Evolutionary conservation across 2,888 invertebrate genomes (phyloP), one percentile per base, ranked within the genome.

Genomic region (Eurytoma adleriae): DNA sequence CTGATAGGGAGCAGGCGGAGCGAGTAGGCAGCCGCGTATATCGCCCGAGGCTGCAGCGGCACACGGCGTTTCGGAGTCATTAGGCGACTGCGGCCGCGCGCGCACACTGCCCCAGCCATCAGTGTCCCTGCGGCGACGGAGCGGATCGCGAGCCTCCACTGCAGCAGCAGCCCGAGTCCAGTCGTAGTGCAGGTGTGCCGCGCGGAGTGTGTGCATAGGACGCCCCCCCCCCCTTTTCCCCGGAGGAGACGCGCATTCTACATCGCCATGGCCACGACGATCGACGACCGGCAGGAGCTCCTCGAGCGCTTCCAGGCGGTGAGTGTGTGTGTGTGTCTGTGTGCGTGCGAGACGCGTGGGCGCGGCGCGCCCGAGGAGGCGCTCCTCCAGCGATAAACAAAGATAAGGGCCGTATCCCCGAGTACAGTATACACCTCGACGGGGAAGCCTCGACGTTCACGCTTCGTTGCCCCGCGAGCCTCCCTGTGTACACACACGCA

Each of bases 261-360:
- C n/a, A 3, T 59, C 71, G 77, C 76, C 88, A 90, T 90, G 90
- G 90, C 90, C 87, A 90, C 90, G 85, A 83, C 89, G 84, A 88
- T 89, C 85, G 90, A 90, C 87, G 90, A 90, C 87, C 90, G 89
- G 87, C 89, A 90, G 86, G 90, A 90, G 83, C 85, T 90, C 83
- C 85, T 90, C 81, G 89, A 90, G 83, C 88, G 90, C 78, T 90
- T 90, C 83, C 88, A 86, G 84, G 86, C 88, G 85, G 90, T 90
- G 82, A 89, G 89, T 88, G n/a, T 13, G 5, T 88, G n/a, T 13
- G 5, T 52, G 1, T 40, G 10, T 40, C n/a, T 48, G 0, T 40
- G 2, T n/a, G 16, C 14, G n/a, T 12, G 54, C 5, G 14, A 0
- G 54, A 0, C 4, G 54, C 54, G 16, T 54, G 54, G 40, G 14